These are phyloP conservation scores for Apamea sordens DNA, from an alignment of 2,888 invertebrate genomes.

Conservation along the genomic window DNA sequence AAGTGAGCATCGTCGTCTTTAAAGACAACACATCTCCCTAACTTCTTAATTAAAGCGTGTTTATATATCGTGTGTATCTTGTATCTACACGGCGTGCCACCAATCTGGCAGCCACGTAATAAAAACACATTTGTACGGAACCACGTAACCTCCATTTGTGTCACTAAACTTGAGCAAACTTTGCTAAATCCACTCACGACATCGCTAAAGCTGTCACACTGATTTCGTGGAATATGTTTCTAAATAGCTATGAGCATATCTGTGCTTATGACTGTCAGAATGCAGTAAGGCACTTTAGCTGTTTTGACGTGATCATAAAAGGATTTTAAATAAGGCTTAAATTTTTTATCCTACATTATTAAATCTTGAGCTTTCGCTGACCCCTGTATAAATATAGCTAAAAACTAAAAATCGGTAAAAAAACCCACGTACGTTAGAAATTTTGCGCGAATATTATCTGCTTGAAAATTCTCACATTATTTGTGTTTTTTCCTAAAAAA, in stretches of 20 bases:
- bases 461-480: background rate
- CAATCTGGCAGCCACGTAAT: constrained; percentile 20
- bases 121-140: constrained; percentile 22
- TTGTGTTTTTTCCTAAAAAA: background rate
- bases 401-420: background rate
- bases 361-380: background rate
- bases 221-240: constrained; percentile 15
- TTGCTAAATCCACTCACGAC: constrained; percentile 17
- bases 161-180: constrained; percentile 33
- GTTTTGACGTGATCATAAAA: background rate
- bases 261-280: background rate
- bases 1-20: background rate
- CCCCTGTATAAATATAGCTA: background rate
- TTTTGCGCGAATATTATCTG: too few relatives aligned
- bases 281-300: background rate
- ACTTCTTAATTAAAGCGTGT: background rate
- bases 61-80: background rate
- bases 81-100: background rate
- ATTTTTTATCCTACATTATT: background rate
- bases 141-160: constrained; percentile 28
- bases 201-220: constrained; percentile 31
- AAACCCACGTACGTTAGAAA: background rate
- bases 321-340: background rate
- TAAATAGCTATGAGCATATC: background rate
- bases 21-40: background rate